Evolutionary conservation across 2,888 invertebrate species (phyloP).

Genomic region (Perdita meconis): DNA sequence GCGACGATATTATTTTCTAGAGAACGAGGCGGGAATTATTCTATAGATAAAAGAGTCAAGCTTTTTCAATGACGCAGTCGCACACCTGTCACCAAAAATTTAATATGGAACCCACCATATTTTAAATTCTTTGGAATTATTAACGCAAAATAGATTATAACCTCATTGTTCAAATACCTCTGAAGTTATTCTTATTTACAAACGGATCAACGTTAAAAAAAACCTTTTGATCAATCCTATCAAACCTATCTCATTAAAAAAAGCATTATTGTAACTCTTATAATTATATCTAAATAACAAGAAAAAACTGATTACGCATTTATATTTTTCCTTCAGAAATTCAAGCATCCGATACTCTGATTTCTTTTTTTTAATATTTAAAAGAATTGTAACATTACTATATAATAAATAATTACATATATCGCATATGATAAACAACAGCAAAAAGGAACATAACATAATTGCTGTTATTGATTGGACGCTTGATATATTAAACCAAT

Average conservation of each 20-base stretch:
- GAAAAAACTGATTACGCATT: background rate
- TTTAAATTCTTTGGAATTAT: background rate
- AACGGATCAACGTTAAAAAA: background rate
- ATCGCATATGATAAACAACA: conserved; percentile 1
- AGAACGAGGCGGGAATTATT: conserved; percentile 46
- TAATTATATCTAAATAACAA: background rate
- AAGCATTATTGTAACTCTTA: background rate
- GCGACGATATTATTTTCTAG: background rate
- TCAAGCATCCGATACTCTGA: background rate
- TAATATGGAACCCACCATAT: conserved; percentile 11
- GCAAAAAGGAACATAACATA: conserved; percentile 45
- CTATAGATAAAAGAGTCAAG: conserved; percentile 36
- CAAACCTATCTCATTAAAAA: background rate
- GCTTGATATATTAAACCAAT: conserved; percentile 70
- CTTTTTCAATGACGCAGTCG: conserved; percentile 48
- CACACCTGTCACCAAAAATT: conserved; percentile 47
- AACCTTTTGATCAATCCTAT: background rate
- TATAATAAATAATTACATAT: background rate
- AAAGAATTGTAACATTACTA: background rate
- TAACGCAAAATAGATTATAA: background rate
- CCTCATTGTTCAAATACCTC: background rate
- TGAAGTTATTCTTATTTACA: background rate
- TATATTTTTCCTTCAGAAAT: background rate
- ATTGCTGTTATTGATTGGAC: conserved; percentile 72
- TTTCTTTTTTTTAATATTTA: background rate